These are phyloP conservation scores for Bombus waltoni DNA, from an alignment of 1,140 invertebrate species.

Conservation along the genomic window DNA sequence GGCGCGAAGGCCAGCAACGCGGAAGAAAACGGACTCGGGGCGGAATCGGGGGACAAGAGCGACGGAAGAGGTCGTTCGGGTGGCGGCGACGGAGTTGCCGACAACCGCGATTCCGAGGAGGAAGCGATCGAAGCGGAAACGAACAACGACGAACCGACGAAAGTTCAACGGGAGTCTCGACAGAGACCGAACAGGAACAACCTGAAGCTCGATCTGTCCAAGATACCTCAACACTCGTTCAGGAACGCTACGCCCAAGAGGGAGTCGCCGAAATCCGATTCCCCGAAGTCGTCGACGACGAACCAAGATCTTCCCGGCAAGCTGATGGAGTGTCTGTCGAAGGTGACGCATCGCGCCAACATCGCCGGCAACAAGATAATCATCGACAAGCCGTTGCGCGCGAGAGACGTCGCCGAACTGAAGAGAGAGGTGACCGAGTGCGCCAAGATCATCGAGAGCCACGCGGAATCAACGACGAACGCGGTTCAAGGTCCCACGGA, in stretches of 20 bases:
- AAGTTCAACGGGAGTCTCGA: constrained; percentile 7
- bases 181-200: constrained; percentile 71
- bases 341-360: constrained; percentile 69
- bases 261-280: constrained; percentile 66
- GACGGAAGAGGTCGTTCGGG: background rate
- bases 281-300: constrained; percentile 33
- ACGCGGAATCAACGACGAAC: constrained; percentile 10
- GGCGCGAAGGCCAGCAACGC: constrained; percentile 41
- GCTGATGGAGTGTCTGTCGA: constrained; percentile 62
- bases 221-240: constrained; percentile 82
- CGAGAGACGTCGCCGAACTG: constrained; percentile 64
- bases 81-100: background rate
- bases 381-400: constrained; percentile 69
- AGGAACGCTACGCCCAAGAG: constrained; percentile 68
- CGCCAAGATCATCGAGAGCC: constrained; percentile 44
- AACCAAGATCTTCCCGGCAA: constrained; percentile 28
- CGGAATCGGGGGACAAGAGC: background rate
- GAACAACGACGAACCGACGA: background rate
- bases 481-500: background rate
- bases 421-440: constrained; percentile 57
- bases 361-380: constrained; percentile 72
- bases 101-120: no score
- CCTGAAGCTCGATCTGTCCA: constrained; percentile 87
- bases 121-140: background rate
- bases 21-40: constrained; percentile 13